phyloP scores from a whole-genome alignment of 2,888 invertebrate species.

The Oscheius myriophilus region DNA sequence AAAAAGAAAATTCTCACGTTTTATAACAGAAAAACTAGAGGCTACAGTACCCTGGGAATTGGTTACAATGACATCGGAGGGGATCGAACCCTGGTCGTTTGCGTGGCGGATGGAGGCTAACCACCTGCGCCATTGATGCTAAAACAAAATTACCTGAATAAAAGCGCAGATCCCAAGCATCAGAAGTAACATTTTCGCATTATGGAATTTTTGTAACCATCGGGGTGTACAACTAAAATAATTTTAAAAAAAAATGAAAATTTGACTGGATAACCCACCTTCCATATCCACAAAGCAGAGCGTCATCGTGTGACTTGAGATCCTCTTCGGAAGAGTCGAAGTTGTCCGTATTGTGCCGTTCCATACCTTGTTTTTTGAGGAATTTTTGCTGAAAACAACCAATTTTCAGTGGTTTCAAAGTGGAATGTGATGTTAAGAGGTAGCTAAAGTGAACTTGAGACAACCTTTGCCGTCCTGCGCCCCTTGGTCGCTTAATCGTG shows the following conservation, averaged over 20 bases:
- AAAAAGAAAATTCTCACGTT: neutral
- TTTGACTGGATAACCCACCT: no score
- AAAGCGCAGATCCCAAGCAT: slow-evolving; percentile 70
- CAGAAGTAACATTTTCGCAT: slow-evolving; percentile 63
- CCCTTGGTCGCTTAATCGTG: slow-evolving; percentile 13
- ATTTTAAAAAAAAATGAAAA: no score
- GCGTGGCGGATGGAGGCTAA: neutral
- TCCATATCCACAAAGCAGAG: slow-evolving; percentile 61
- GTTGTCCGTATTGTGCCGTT: slow-evolving; percentile 50
- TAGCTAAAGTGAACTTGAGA: neutral
- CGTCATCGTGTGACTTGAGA: slow-evolving; percentile 46
- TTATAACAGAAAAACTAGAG: neutral
- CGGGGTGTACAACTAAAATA: slow-evolving; percentile 60
- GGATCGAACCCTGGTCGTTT: slow-evolving; percentile 11
- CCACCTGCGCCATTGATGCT: neutral
- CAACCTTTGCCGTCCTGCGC: neutral
- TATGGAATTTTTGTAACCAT: slow-evolving; percentile 68
- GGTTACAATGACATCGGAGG: neutral
- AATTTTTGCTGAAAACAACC: slow-evolving; percentile 15
- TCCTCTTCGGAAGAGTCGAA: slow-evolving; percentile 54
- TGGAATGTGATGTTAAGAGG: neutral
- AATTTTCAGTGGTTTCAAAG: neutral
- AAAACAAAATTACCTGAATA: slow-evolving; percentile 66
- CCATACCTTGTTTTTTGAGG: slow-evolving; percentile 38
- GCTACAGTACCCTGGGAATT: neutral